Conservation (phyloP, 2,888 invertebrate genomes). For the Plebejus anna region DNA sequence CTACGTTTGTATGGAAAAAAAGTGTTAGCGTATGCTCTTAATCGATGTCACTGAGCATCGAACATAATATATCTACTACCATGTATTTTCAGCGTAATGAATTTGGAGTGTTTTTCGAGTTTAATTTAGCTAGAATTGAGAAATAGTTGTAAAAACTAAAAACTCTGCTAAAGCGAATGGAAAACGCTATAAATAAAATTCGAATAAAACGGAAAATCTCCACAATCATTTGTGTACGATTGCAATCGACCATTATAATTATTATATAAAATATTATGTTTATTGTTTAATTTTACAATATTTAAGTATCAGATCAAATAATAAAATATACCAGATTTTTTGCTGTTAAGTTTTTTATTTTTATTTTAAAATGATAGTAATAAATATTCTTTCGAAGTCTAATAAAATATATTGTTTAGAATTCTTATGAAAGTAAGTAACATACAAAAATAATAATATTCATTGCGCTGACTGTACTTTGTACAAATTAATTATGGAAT, state of each 20-base stretch:
- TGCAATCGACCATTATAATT: background rate
- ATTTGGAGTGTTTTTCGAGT: background rate
- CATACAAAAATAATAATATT: background rate
- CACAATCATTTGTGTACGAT: background rate
- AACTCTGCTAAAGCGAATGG: too few relatives aligned
- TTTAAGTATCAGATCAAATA: background rate
- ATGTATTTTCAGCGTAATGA: slow-evolving; percentile 9
- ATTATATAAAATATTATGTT: too few relatives aligned
- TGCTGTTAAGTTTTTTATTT: background rate
- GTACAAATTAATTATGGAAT: slow-evolving; percentile 6
- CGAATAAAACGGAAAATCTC: background rate
- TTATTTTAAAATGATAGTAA: background rate
- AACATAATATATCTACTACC: slow-evolving; percentile 5
- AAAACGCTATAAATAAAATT: background rate
- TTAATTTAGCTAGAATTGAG: too few relatives aligned
- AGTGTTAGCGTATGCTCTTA: too few relatives aligned
- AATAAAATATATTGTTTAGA: background rate
- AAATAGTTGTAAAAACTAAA: too few relatives aligned
- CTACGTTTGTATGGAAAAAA: too few relatives aligned
- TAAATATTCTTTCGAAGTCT: background rate
- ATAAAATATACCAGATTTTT: too few relatives aligned
- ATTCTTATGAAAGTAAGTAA: background rate
- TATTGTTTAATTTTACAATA: background rate
- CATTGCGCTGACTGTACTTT: slow-evolving; percentile 20
- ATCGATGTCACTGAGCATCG: slow-evolving; percentile 1